Conservation (phyloP, 2,888 invertebrate species). For the Melanotus villosus region DNA sequence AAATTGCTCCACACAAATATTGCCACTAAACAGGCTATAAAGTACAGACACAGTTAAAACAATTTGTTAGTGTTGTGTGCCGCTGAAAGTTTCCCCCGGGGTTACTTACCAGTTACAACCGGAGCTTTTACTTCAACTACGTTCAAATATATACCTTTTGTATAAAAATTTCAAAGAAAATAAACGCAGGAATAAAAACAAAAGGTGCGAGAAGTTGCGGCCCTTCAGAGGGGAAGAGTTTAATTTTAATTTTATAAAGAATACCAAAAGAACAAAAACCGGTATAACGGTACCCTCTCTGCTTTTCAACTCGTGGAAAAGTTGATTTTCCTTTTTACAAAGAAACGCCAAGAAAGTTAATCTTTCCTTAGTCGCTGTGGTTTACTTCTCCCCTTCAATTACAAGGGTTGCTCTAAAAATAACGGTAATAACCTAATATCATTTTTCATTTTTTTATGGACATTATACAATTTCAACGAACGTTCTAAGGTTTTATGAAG, state of each 20-base stretch:
- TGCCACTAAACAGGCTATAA: slow-evolving; percentile 28
- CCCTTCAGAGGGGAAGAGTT: slow-evolving; percentile 13
- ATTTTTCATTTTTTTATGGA: too few species aligned
- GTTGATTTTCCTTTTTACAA: not conserved
- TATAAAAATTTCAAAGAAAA: slow-evolving; percentile 28
- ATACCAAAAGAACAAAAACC: not conserved
- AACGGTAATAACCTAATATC: too few species aligned
- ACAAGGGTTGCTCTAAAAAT: too few species aligned
- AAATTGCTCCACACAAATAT: slow-evolving; percentile 18
- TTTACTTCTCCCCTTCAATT: not conserved
- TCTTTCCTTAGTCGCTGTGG: not conserved
- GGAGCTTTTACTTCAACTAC: slow-evolving; percentile 23
- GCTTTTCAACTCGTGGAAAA: not conserved
- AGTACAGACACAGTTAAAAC: slow-evolving; percentile 33
- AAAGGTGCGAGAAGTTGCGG: not conserved
- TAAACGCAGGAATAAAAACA: slow-evolving; percentile 19
- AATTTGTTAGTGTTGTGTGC: slow-evolving; percentile 33
- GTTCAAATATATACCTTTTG: slow-evolving; percentile 21
- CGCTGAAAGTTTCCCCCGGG: slow-evolving; percentile 26
- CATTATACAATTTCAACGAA: too few species aligned
- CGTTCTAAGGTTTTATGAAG: too few species aligned
- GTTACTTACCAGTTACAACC: slow-evolving; percentile 5
- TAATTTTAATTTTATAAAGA: slow-evolving; percentile 7
- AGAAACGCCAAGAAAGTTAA: not conserved
- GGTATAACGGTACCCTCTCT: not conserved